Evolutionary conservation across 2,888 invertebrate species (phyloP).

Genomic region (Xylota sylvarum): DNA sequence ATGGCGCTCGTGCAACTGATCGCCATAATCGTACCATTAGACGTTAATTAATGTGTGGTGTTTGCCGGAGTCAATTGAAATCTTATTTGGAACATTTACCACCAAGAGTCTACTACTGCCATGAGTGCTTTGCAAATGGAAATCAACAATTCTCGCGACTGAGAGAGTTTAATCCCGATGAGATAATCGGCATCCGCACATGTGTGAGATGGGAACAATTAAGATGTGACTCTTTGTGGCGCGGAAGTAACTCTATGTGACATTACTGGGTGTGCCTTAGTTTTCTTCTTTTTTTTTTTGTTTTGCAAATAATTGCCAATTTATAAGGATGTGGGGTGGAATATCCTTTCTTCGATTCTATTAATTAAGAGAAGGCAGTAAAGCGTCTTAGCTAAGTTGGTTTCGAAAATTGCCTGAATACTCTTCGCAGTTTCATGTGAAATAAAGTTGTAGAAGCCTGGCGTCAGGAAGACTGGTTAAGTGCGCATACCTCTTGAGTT

Average conservation of each 20-base stretch:
- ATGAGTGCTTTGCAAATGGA: conserved; percentile 29
- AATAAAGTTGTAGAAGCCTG: too few species aligned
- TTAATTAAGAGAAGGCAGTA: not conserved
- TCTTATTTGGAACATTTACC: conserved; percentile 74
- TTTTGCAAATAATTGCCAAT: conserved; percentile 37
- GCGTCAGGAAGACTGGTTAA: too few species aligned
- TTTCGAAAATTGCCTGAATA: too few species aligned
- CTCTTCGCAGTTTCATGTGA: too few species aligned
- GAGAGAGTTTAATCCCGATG: conserved; percentile 52
- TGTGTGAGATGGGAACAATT: conserved; percentile 18
- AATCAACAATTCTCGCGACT: conserved; percentile 48
- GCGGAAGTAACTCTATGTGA: conserved; percentile 34
- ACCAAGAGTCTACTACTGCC: not conserved
- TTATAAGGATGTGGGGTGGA: not conserved
- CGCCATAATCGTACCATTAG: conserved; percentile 75
- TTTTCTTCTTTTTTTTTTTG: too few species aligned
- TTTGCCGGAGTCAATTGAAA: conserved; percentile 71
- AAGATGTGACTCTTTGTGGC: conserved; percentile 37
- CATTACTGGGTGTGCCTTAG: conserved; percentile 29
- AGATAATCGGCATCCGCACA: conserved; percentile 53
- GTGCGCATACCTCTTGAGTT: too few species aligned
- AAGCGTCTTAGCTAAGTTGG: too few species aligned
- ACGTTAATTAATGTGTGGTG: conserved; percentile 73
- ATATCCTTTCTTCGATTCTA: not conserved
- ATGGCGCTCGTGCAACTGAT: conserved; percentile 70